These are phyloP conservation scores for Murina feae DNA, from an alignment of 2,113 vertebrate genomes.

Conservation along the genomic window DNA sequence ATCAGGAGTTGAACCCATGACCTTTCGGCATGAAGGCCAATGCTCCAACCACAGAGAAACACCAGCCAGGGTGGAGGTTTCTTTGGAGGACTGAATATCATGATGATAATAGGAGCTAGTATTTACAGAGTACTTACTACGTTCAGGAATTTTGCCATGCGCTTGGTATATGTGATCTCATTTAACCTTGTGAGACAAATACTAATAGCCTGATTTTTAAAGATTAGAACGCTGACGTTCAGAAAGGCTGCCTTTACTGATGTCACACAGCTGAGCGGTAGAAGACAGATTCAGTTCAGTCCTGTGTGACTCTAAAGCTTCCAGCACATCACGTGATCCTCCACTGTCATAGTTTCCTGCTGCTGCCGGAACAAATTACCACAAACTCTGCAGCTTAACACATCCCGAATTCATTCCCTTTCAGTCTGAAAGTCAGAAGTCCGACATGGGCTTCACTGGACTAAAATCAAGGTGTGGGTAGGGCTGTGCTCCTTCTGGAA, in stretches of 20 bases:
- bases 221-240: neutral
- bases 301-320: neutral
- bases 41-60: no score
- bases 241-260: neutral
- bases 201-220: neutral
- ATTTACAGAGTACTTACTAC: neutral
- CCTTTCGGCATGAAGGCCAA: no score
- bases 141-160: neutral
- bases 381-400: neutral
- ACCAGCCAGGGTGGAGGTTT: neutral
- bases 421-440: neutral
- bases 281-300: neutral
- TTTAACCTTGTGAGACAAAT: neutral
- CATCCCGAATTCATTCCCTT: neutral
- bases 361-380: neutral
- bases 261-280: neutral
- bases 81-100: neutral
- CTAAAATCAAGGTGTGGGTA: neutral
- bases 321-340: neutral
- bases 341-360: neutral
- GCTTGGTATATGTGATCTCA: neutral
- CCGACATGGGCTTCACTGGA: neutral
- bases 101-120: neutral
- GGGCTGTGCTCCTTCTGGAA: neutral
- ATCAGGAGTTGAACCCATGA: no score